Percentiles rank a stretch among this genome's conserved stretches.
Conservation (phyloP, 35 echinoderm and acorn worm genomes). For the Patiria miniata region DNA sequence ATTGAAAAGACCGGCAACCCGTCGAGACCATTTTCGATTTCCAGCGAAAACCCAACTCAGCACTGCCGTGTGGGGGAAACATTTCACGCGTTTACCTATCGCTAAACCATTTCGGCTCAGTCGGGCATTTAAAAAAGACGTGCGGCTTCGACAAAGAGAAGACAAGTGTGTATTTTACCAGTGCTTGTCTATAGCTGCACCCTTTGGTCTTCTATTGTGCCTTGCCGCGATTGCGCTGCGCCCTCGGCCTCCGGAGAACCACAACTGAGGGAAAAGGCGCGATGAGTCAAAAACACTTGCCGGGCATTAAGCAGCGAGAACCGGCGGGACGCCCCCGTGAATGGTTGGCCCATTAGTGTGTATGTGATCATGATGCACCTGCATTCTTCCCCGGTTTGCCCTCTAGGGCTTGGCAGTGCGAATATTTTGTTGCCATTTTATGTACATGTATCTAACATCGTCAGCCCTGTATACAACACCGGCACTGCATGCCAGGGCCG, state of each 20-base stretch:
- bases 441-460: no score
- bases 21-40: constrained; percentile 19
- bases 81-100: no score
- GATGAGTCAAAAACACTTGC: constrained; percentile 16
- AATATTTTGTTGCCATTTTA: no score
- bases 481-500: no score
- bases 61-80: constrained; percentile 4
- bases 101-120: no score
- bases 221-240: background rate
- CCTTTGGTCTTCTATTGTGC: background rate
- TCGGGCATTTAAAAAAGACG: background rate
- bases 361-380: constrained; percentile 19
- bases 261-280: no score
- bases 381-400: background rate
- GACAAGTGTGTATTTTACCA: constrained; percentile 15
- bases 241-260: background rate
- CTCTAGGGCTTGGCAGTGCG: background rate
- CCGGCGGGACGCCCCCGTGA: background rate
- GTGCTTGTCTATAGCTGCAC: background rate
- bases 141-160: background rate
- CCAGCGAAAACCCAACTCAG: constrained; percentile 13
- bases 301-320: background rate
- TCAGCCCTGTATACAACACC: no score
- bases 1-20: background rate
- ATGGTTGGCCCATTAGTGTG: background rate